These are phyloP conservation scores for Gymnarchus niloticus DNA, from an alignment of 2,113 vertebrate genomes.

Conservation along the genomic window DNA sequence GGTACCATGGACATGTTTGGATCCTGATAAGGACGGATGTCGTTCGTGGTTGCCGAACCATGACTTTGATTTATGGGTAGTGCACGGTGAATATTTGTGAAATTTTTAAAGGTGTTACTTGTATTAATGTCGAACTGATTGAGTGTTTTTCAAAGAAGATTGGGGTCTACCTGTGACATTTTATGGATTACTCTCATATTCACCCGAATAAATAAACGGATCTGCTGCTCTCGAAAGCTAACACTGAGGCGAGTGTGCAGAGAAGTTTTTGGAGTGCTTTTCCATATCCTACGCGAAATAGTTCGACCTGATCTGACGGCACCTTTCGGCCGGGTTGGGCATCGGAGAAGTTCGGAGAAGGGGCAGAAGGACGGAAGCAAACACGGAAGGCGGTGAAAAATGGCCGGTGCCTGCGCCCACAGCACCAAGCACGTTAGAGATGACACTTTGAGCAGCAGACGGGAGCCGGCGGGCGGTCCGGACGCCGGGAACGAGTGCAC, in stretches of 20 bases:
- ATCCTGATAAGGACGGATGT: not conserved
- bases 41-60: not conserved
- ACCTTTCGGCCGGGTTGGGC: not conserved
- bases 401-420: constrained; percentile 57
- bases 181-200: not conserved
- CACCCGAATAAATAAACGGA: not conserved
- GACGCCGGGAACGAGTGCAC: constrained; percentile 31
- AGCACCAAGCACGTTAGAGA: constrained; percentile 35
- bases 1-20: not conserved
- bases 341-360: not conserved
- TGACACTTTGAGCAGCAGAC: constrained; percentile 42
- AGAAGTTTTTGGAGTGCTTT: not conserved
- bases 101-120: not conserved
- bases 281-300: not conserved
- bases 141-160: not conserved
- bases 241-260: not conserved
- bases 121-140: not conserved
- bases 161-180: not conserved
- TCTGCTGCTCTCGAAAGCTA: not conserved
- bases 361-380: not conserved
- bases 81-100: not conserved
- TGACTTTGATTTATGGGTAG: not conserved
- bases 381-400: constrained; percentile 44
- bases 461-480: constrained; percentile 27
- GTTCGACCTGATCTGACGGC: not conserved